phyloP scores from a whole-genome alignment of 2,113 vertebrate species.

The Phrynosoma blainvillii region DNA sequence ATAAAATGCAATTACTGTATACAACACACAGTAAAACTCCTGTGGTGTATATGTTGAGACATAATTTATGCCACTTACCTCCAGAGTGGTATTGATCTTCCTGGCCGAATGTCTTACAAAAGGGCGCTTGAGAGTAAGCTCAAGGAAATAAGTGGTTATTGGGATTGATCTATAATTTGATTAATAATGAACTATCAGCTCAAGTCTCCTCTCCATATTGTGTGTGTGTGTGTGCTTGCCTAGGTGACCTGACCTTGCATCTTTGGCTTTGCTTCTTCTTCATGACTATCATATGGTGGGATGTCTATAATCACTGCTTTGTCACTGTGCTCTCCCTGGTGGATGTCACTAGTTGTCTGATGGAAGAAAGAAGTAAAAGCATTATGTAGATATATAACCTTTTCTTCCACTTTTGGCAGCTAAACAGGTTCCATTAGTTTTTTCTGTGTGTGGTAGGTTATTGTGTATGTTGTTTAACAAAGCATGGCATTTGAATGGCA shows the following conservation, averaged over 20 bases:
- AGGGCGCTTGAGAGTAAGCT: slow-evolving; percentile 73
- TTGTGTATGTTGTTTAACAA: not conserved
- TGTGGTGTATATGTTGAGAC: slow-evolving; percentile 79
- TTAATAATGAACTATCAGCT: slow-evolving; percentile 81
- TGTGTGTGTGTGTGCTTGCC: slow-evolving; percentile 4
- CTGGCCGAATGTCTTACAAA: slow-evolving; percentile 81
- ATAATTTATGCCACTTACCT: slow-evolving; percentile 87
- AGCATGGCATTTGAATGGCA: not conserved
- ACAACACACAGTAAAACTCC: slow-evolving; percentile 82
- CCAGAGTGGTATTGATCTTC: slow-evolving; percentile 87
- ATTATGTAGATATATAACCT: not conserved
- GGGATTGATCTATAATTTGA: slow-evolving; percentile 79
- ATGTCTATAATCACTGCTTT: not conserved
- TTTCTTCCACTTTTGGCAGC: not conserved
- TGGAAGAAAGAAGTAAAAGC: not conserved
- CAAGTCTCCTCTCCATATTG: slow-evolving; percentile 65
- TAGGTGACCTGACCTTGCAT: slow-evolving; percentile 48
- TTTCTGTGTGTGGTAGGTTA: not conserved
- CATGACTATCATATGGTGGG: not conserved
- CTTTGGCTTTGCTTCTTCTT: slow-evolving; percentile 33
- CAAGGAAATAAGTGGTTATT: slow-evolving; percentile 80
- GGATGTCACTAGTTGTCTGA: not conserved
- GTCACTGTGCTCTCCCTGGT: not conserved
- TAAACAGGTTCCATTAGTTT: not conserved
- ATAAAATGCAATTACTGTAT: slow-evolving; percentile 87